Conservation (phyloP, 2,113 vertebrate species). For the Monarcha castaneiventris region DNA sequence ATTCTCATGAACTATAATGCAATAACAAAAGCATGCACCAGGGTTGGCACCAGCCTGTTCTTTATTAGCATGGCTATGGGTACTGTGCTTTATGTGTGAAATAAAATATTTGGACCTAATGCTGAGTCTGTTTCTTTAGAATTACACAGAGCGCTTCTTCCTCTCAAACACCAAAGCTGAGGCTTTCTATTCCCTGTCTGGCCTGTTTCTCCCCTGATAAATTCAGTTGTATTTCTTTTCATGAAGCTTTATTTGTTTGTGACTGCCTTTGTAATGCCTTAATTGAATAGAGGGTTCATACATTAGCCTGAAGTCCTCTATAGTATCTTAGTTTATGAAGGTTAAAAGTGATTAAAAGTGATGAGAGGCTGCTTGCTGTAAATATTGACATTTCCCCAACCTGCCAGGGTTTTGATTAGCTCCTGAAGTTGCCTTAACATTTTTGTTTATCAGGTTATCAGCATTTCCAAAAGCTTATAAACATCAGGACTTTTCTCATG, state of each 20-base stretch:
- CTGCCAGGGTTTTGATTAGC: slow-evolving; percentile 56
- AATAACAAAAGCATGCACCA: slow-evolving; percentile 75
- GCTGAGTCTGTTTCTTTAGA: slow-evolving; percentile 66
- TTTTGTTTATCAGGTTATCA: slow-evolving; percentile 62
- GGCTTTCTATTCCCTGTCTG: slow-evolving; percentile 38
- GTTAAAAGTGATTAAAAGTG: slow-evolving; percentile 71
- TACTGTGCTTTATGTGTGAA: slow-evolving; percentile 75
- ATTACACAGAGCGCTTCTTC: slow-evolving; percentile 51
- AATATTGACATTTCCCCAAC: slow-evolving; percentile 68
- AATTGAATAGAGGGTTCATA: slow-evolving; percentile 59
- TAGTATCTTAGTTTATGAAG: slow-evolving; percentile 61
- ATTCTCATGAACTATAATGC: slow-evolving; percentile 77
- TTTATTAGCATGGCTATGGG: slow-evolving; percentile 70
- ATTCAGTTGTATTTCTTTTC: slow-evolving; percentile 60
- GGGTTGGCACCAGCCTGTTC: slow-evolving; percentile 73
- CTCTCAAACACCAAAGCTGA: slow-evolving; percentile 25
- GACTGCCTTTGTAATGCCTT: slow-evolving; percentile 71
- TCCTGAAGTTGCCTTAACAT: slow-evolving; percentile 60
- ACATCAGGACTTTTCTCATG: slow-evolving; percentile 1
- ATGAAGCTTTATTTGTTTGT: slow-evolving; percentile 36
- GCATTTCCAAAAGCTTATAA: slow-evolving; percentile 36
- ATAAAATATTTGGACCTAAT: slow-evolving; percentile 79
- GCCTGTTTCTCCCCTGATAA: slow-evolving; percentile 53
- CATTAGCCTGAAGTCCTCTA: slow-evolving; percentile 68
- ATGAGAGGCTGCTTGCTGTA: slow-evolving; percentile 72